A percentile compares a stretch with the other conserved stretches of the same genome.
Conservation (phyloP, 2,888 invertebrate genomes). For the Polyploca ridens region DNA sequence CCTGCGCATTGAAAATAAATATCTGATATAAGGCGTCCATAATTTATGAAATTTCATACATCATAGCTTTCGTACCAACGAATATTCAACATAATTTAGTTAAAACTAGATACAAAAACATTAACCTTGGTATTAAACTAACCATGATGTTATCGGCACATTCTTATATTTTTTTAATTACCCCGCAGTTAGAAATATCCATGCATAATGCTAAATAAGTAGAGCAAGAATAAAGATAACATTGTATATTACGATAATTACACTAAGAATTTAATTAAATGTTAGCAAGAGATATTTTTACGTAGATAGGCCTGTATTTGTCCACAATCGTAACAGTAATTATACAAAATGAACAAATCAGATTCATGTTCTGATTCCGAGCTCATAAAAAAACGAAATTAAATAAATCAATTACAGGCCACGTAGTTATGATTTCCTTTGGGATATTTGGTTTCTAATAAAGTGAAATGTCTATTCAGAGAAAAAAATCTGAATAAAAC, state of each 20-base stretch:
- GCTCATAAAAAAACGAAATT: too few relatives aligned
- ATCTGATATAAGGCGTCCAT: too few relatives aligned
- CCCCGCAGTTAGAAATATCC: neutral
- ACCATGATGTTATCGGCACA: neutral
- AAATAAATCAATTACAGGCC: neutral
- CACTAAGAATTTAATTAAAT: neutral
- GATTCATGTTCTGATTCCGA: too few relatives aligned
- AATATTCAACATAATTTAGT: neutral
- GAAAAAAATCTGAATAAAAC: neutral
- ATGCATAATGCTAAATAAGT: neutral
- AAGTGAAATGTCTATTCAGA: conserved; percentile 21
- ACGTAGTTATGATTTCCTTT: conserved; percentile 25
- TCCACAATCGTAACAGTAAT: too few relatives aligned
- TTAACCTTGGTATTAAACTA: neutral
- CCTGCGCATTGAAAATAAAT: too few relatives aligned
- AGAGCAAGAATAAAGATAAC: neutral
- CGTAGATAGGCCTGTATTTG: too few relatives aligned
- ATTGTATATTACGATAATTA: neutral
- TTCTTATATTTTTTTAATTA: neutral
- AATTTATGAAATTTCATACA: neutral
- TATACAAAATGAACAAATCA: too few relatives aligned
- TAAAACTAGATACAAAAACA: neutral
- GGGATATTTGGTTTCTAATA: conserved; percentile 24
- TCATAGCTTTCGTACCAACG: neutral
- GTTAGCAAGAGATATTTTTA: too few relatives aligned